phyloP scores from a whole-genome alignment of 2,113 vertebrate species.

The Climacteris rufus region DNA sequence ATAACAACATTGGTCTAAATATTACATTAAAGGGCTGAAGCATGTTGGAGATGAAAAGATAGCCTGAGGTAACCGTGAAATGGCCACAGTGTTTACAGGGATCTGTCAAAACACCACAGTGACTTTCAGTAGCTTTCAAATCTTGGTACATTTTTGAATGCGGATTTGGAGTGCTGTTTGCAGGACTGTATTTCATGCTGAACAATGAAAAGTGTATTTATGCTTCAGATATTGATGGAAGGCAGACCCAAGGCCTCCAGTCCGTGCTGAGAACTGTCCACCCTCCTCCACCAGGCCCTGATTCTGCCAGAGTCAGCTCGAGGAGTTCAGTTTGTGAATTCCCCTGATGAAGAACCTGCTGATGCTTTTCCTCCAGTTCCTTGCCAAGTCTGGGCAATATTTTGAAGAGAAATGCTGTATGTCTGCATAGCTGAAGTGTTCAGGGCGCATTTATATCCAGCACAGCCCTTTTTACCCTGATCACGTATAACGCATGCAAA shows the following conservation, averaged over 20 bases:
- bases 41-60: not conserved
- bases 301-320: fast-evolving
- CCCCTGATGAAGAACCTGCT: not conserved
- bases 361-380: not conserved
- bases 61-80: constrained; percentile 15
- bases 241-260: not conserved
- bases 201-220: not conserved
- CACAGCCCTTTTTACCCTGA: not conserved
- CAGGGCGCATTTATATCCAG: not conserved
- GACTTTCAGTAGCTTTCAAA: not conserved
- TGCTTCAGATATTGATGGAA: not conserved
- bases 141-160: not conserved
- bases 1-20: constrained; percentile 40
- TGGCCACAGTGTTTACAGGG: constrained; percentile 1
- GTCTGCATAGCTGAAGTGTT: not conserved
- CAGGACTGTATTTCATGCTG: not conserved
- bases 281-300: fast-evolving
- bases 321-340: not conserved
- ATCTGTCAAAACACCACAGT: not conserved
- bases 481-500: not conserved
- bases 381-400: not conserved
- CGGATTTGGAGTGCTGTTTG: not conserved
- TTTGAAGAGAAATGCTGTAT: not conserved
- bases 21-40: constrained; percentile 21
- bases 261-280: fast-evolving